Base-by-base conservation (phyloP, 2,113 vertebrate species). In the Clinocottus analis region DNA sequence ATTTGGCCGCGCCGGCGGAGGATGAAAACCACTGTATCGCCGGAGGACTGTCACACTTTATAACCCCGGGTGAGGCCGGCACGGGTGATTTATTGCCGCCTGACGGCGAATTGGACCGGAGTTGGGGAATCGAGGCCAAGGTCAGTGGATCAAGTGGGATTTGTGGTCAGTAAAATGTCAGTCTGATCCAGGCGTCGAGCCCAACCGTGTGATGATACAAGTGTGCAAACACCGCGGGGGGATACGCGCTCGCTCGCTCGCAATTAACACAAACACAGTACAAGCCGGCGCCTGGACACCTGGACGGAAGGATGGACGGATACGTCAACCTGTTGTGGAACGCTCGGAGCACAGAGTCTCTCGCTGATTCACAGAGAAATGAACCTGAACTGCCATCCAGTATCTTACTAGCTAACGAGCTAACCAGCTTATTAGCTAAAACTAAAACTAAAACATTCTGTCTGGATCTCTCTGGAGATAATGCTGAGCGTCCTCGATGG, bases 81-180 rank as follows among this genome's bases (percentile, higher is more conserved):
- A 27, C 49, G 60, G 66, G 25, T 68, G 80, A 89, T 83, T 83
- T 89, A 69, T 81, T 80, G 79, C 86, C 58, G 90, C 87, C 79
- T 81, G 83, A 65, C 19, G 2, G 68, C 65, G 41, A 79, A 83
- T 86, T 87, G 89, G 47, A 75, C 74, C 7, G 7, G 14, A 60
- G 63, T 66, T 68, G 61, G 79, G 79, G 86, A 73, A 87, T 77
- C 63, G 76, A 87, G 77, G 76, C 75, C 85, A 88, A 91, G 91
- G 86, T 90, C 86, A 84, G 76, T 82, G 79, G 80, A 84, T 91
- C 82, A 80, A 78, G 80, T 72, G 56, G 85, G 85, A 89, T 89
- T 90, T 90, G 71, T 33, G 72, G 67, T 73, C 59, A 49, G 75
- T 53, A 74, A 80, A 84, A 73, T 84, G 75, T 84, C 80, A 77